Conservation (phyloP, 2,888 invertebrate species). For the Heliconius erato region DNA sequence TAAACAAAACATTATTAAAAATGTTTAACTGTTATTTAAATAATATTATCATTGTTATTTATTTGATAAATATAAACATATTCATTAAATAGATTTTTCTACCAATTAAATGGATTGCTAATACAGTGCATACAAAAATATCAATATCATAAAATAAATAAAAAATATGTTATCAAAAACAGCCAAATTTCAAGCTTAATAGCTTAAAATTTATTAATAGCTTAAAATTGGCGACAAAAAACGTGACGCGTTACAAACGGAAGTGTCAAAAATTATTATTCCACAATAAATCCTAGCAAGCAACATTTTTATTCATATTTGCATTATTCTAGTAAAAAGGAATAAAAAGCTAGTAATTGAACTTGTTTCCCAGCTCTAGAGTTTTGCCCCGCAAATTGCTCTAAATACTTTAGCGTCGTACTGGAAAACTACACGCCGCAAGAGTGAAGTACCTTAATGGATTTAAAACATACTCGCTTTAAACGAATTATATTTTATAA, state of each 20-base stretch:
- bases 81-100: too few relatives aligned
- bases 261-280: neutral
- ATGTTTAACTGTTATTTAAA: too few relatives aligned
- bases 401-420: slow-evolving; percentile 29
- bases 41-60: too few relatives aligned
- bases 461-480: slow-evolving; percentile 20
- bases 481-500: slow-evolving; percentile 9
- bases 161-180: neutral
- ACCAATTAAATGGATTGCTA: too few relatives aligned
- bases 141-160: neutral
- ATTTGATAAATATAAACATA: too few relatives aligned
- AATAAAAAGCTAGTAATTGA: slow-evolving; percentile 8
- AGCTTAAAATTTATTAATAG: too few relatives aligned
- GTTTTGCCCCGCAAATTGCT: slow-evolving; percentile 25
- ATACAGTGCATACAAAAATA: neutral
- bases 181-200: too few relatives aligned
- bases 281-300: neutral
- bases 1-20: too few relatives aligned
- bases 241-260: neutral
- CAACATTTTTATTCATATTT: neutral
- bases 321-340: neutral
- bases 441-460: slow-evolving; percentile 29
- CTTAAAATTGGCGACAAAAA: neutral
- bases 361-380: slow-evolving; percentile 23
- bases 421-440: slow-evolving; percentile 18